Evolutionary conservation across 2,797 vertebrate species (phyloP), one percentile per base, ranked within the genome.

Genomic region (Leptodactylus fallax): DNA sequence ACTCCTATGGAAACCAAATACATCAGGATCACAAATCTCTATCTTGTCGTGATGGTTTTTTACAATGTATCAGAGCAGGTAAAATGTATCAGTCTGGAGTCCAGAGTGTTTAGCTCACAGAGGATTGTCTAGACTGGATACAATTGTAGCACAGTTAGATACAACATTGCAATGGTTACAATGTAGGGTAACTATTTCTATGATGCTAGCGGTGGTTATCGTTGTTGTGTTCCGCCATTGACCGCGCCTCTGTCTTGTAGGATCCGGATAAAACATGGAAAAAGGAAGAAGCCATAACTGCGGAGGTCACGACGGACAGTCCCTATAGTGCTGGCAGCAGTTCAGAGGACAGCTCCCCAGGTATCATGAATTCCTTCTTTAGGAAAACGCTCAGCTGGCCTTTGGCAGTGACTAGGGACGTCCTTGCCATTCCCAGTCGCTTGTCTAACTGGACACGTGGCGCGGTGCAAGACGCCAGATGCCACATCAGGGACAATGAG

Each of bases 301-400:
- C 90, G 10, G 93, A 93, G 14, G 45, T 91, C 25, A 92, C 90
- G 45, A 78, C 88, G 16, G 95, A 93, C 85, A 94, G 94, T 85
- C 92, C 93, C 89, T 94, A 91, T 76, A 90, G 93, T 45, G 58
- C 92, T 76, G 90, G 90, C 0, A 93, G 92, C 91, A 89, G 91
- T 10, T 94, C 91, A 87, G 95, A 94, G 91, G 95, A 93, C 92
- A 93, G 89, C 90, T 94, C 97, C 92, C 94, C 97, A 99, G 98
- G 98, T 99, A 99, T 96, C 96, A 93, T 96, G 95, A 91, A 94
- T 94, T 97, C 96, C 82, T 95, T 96, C 93, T 92, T 97, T 91
- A 92, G 94, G 96, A 97, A 93, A 93, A 90, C 78, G 83, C 94
- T 99, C 94, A 94, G 94, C 93, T 96, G 97, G 96, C 96, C 98